Evolutionary conservation across 2,113 vertebrate species (phyloP), one percentile per base, ranked within the genome.

Genomic region (Antennarius striatus): DNA sequence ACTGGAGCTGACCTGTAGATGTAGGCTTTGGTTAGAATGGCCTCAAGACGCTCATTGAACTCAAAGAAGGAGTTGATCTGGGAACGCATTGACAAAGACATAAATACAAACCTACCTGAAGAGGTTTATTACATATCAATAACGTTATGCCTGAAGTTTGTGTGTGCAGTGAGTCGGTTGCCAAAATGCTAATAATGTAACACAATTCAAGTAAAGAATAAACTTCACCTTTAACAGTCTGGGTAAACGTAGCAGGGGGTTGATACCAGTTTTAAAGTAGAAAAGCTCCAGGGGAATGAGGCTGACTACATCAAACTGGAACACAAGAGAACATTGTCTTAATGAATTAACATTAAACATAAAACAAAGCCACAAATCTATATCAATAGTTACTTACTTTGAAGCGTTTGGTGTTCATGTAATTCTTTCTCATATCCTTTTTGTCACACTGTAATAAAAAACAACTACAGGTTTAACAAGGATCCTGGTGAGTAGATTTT

Each of bases 41-140:
- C 91, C 82, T 99, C 98, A 28, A 99, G 90, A 30, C 96, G 95
- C 72, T 78, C 91, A 63, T 99, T 99, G 80, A 99, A 99, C 89
- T 99, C 96, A 1, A 98, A 96, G 92, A 99, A 99, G 52, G 95
- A 95, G 93, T 94, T 86, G 80, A 97, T 94, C 98, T 99, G 89
- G 7, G 30, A 61, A 74, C 3, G 10, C 6, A 61, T 42, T 5
- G 28, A 46, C 1, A 46, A 3, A 71, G 4, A 64, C 11, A 13
- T 13, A 28, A 29, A 22, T 14, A 40, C 4, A 11, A 12, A 9
- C 22, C 22, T 22, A 22, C 22, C 22, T 22, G 22, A 22, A 22
- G 22, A 2, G 22, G 22, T 22, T 22, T 22, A 22, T 22, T 22
- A 22, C 22, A 22, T 22, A 22, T 22, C 22, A 22, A 22, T 22